A percentile compares a stretch with the other conserved stretches of the same genome.
These are phyloP conservation scores for Antrozous pallidus DNA, from an alignment of 2,797 vertebrate genomes.

Conservation along the genomic window DNA sequence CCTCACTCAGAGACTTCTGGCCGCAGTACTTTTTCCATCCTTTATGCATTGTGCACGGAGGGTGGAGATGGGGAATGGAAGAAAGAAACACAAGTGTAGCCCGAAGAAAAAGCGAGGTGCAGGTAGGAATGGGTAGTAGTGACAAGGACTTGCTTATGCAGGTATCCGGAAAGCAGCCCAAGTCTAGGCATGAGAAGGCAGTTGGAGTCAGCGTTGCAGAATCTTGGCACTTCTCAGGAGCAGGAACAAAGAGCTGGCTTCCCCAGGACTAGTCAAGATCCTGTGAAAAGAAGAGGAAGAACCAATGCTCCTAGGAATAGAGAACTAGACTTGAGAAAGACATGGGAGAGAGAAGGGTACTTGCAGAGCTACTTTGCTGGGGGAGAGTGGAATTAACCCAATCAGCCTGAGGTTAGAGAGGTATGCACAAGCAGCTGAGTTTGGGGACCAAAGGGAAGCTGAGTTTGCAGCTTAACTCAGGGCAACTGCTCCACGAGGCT, in stretches of 20 bases:
- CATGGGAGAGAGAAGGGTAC: background rate
- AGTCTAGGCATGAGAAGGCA: constrained; percentile 55
- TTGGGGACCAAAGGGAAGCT: constrained; percentile 11
- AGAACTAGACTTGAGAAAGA: constrained; percentile 32
- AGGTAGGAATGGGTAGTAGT: constrained; percentile 29
- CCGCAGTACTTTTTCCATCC: constrained; percentile 91
- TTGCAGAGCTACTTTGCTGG: background rate
- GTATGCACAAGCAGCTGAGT: constrained; percentile 51
- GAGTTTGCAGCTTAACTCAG: constrained; percentile 26
- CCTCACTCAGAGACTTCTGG: constrained; percentile 84
- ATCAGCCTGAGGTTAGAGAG: constrained; percentile 40
- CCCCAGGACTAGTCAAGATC: constrained; percentile 28
- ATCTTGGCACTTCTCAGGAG: constrained; percentile 60
- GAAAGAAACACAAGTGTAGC: background rate
- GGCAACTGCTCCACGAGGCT: constrained; percentile 48
- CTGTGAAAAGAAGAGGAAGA: constrained; percentile 70
- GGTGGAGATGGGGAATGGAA: background rate
- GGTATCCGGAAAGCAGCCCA: constrained; percentile 55
- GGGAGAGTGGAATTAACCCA: constrained; percentile 50
- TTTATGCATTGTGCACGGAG: constrained; percentile 89
- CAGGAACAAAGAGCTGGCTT: constrained; percentile 61
- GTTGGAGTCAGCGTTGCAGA: constrained; percentile 51
- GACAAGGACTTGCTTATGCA: constrained; percentile 58
- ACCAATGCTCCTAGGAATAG: constrained; percentile 47
- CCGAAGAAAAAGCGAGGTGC: constrained; percentile 41